Base-by-base conservation (phyloP, 2,888 invertebrate genomes). In the Nomada ferruginata region DNA sequence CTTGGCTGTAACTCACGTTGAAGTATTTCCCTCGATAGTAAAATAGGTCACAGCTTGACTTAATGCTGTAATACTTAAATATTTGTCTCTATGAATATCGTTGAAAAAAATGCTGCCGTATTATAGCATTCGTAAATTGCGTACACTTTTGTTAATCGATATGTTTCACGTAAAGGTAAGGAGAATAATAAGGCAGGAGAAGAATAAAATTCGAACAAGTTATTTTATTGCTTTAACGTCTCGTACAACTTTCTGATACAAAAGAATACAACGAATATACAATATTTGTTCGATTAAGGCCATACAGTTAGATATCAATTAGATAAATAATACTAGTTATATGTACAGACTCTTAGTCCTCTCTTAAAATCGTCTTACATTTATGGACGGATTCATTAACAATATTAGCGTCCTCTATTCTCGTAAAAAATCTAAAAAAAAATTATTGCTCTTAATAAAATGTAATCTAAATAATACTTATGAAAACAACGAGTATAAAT, bases 361-460 rank as follows among this genome's bases (percentile, higher is more conserved):
- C 15, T 52, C 78, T 73, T 71, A 76, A 86, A 78, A 76, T 61
- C 73, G 29, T 65, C 79, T 76, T 88, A 85, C 29, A 71, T 72
- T 82, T 82, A 89, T 86, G 91, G 91, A 91, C 90, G 90, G 91
- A 91, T 68, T 79, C n/a, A 29, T 73, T 77, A 76, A 1, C 69
- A n/a, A 66, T 50, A 2, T 55, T 47, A 9, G 23, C 11, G 42
- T 47, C 20, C 23, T 23, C 13, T 20, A 18, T 13, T 23, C 29
- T 23, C 18, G 18, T 44, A 11, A 59, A 55, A 55, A 66, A 42
- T n/a, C 23, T 23, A 29, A 18, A 29, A 60, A 26, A 44, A 42
- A 11, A 42, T 44, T 61, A 23, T 57, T 23, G 55, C n/a, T 10
- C 23, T 23, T 55, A 20, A 23, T 10, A 53, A 7, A 47, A 42